Evolutionary conservation across 1,140 invertebrate genomes (phyloP), one percentile per base, ranked within the genome.

Genomic region (Bombus sylvicola): DNA sequence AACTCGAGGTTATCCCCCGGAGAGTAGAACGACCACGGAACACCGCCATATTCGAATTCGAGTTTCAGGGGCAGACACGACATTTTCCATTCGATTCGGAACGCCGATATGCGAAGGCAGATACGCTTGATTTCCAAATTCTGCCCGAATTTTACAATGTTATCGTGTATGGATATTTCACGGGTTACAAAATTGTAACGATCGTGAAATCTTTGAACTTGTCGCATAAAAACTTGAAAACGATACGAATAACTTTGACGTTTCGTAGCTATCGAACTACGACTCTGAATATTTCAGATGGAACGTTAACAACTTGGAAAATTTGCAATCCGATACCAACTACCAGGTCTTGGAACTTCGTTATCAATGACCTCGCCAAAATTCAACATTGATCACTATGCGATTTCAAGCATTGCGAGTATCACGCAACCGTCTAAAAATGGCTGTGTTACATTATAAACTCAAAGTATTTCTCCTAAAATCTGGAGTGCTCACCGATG

Each of bases 1-100:
- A 84, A 79, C 75, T 62, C 39, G 34, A 47, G 59, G 62, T 34
- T 79, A 79, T 79, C 43, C 77, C 77, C 62, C 22, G 22, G 13
- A 34, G 76, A 43, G 39, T 59, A 25, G 74, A 57, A 59, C 53
- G 6, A 18, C 9, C 37, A 34, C 57, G 57, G 31, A 31, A 66
- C 9, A 28, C 8, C 28, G 12, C 31, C 31, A 22, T 73, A 53
- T 41, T 25, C 18, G 47, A 57, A 73, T 81, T 73, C 37, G 8
- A 59, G n/a, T 62, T 62, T 41, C 28, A 13, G 43, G 3, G 12
- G 0, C n/a, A 15, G 28, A 39, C 28, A 22, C 41, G 10, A 39
- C 41, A 37, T 73, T 77, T 25, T 31, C 18, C 75, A 12, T 39
- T 62, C 28, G 2, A 9, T 8, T 25, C 8, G n/a, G 6, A 37